A percentile compares a stretch with the other conserved stretches of the same genome.
phyloP scores from a whole-genome alignment of 2,797 vertebrate species.

The Acipenser oxyrinchus region DNA sequence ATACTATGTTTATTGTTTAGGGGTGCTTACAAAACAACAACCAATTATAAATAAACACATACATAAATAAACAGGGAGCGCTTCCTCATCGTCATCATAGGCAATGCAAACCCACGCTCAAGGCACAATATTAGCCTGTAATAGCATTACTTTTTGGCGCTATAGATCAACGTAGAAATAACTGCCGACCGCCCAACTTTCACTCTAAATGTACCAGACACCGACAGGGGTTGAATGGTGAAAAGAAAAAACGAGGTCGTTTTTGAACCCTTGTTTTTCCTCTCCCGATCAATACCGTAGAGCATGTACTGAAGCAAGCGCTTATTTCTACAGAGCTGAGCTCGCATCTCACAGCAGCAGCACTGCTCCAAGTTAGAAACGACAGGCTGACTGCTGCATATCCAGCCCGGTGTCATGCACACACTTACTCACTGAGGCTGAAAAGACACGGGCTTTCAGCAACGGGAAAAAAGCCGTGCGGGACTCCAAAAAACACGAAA shows the following conservation, averaged over 20 bases:
- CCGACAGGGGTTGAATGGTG: conserved; percentile 11
- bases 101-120: too few species aligned
- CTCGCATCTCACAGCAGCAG: conserved; percentile 4
- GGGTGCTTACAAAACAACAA: too few species aligned
- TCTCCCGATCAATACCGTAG: too few species aligned
- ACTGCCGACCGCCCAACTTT: conserved; percentile 55
- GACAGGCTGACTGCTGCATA: conserved; percentile 35
- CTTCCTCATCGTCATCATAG: too few species aligned
- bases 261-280: background rate
- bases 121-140: too few species aligned
- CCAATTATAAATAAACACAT: too few species aligned
- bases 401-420: conserved; percentile 45
- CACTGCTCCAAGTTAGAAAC: conserved; percentile 61
- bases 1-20: too few species aligned
- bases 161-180: conserved; percentile 39
- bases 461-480: conserved; percentile 67
- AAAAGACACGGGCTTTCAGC: conserved; percentile 65
- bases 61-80: too few species aligned
- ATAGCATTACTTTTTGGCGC: conserved; percentile 27
- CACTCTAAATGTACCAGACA: conserved; percentile 17
- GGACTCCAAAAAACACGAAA: conserved; percentile 43
- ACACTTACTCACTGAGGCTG: conserved; percentile 52
- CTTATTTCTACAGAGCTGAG: too few species aligned
- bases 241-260: conserved; percentile 18
- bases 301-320: too few species aligned